phyloP scores from a whole-genome alignment of 2,113 vertebrate species.

The Albula goreensis region DNA sequence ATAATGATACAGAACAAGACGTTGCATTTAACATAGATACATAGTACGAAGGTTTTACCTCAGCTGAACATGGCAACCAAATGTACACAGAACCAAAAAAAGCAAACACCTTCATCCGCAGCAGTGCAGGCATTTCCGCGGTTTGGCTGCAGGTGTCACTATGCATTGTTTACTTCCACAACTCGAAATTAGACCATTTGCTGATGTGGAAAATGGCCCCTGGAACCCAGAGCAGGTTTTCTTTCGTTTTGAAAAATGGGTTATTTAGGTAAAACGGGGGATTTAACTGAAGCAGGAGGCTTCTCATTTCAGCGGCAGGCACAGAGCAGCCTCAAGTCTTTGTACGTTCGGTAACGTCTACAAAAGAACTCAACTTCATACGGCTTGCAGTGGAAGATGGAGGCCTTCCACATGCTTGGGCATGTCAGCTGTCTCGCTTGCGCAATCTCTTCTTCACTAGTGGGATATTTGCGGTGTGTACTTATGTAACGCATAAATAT shows the following conservation, averaged over 20 bases:
- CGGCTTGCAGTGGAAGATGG: neutral
- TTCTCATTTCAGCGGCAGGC: neutral
- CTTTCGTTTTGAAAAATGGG: neutral
- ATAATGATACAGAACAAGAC: neutral
- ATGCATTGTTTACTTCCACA: neutral
- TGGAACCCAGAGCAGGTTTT: neutral
- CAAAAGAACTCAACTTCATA: neutral
- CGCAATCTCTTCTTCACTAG: neutral
- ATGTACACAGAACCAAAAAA: neutral
- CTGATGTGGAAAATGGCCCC: no score
- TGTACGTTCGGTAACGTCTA: neutral
- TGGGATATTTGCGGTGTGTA: neutral
- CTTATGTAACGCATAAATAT: neutral
- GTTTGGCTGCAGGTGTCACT: neutral
- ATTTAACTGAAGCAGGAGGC: neutral
- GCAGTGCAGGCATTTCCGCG: neutral
- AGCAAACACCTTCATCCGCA: neutral
- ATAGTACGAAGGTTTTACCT: neutral
- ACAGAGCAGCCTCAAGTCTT: neutral
- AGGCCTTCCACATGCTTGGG: neutral
- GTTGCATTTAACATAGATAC: neutral
- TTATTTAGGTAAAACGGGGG: neutral
- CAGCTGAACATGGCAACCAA: neutral
- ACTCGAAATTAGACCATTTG: no score
- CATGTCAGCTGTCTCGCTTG: constrained; percentile 5